phyloP scores from a whole-genome alignment of 2,113 vertebrate species.

The Heterocephalus glaber region DNA sequence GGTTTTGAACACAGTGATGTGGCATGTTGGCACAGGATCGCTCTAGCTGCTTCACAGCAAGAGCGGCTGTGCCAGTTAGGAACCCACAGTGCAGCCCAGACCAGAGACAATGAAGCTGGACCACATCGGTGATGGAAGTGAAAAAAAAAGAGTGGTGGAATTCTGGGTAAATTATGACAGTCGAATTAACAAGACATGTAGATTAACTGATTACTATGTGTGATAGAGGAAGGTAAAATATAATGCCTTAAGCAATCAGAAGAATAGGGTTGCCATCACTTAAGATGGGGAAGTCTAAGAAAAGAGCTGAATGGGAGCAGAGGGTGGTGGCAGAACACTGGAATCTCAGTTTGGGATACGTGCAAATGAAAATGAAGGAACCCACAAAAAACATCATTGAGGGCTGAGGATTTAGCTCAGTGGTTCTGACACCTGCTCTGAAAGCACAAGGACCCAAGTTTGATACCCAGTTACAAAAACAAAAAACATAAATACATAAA shows the following conservation, averaged over 20 bases:
- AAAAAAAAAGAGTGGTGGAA: neutral
- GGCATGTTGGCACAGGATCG: neutral
- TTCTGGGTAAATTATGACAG: neutral
- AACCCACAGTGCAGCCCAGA: neutral
- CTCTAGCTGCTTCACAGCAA: neutral
- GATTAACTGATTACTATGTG: neutral
- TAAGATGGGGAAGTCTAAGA: neutral
- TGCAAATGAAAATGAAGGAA: neutral
- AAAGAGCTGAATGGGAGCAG: neutral
- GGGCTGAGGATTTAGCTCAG: no score
- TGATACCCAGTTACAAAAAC: no score
- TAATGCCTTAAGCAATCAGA: neutral
- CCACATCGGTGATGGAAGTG: neutral
- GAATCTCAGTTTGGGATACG: neutral
- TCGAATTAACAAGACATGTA: neutral
- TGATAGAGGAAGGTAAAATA: neutral
- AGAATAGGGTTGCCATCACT: neutral
- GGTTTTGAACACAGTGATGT: neutral
- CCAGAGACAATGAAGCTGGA: no score
- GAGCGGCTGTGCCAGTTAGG: neutral
- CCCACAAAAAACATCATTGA: neutral
- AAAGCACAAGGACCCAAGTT: no score
- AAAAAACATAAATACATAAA: no score
- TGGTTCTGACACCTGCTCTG: no score
- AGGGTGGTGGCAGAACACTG: neutral